phyloP scores from a whole-genome alignment of 2,113 vertebrate genomes.

The Tretioscincus oriximinensis region DNA sequence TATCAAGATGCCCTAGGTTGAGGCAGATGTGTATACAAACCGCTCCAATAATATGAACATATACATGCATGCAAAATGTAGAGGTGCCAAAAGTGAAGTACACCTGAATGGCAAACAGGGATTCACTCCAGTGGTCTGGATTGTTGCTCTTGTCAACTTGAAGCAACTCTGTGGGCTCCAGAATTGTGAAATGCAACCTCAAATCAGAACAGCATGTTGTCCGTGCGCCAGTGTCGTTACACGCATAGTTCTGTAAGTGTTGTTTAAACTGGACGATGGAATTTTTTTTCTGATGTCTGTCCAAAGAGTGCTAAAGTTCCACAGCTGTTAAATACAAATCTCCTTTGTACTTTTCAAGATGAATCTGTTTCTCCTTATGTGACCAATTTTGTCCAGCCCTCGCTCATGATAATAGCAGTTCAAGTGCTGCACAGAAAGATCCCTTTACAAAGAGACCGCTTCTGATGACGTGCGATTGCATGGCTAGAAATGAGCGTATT shows the following conservation, averaged over 20 bases:
- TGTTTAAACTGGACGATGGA: neutral
- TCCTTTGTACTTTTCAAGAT: neutral
- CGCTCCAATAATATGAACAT: neutral
- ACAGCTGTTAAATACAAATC: neutral
- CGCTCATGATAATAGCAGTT: neutral
- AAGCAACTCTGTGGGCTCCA: neutral
- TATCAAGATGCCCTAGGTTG: constrained; percentile 2
- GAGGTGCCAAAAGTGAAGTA: neutral
- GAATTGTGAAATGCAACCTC: neutral
- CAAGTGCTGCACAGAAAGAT: neutral
- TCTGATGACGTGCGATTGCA: neutral
- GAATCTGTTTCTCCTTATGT: neutral
- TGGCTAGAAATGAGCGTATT: neutral
- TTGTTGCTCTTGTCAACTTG: neutral
- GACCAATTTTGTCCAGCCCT: neutral
- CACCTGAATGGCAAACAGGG: neutral
- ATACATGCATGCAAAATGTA: neutral
- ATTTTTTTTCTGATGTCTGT: neutral
- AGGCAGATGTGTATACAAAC: neutral
- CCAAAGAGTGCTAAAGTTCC: neutral
- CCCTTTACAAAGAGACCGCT: neutral
- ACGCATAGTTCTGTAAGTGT: neutral
- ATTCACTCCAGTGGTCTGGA: neutral
- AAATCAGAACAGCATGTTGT: neutral
- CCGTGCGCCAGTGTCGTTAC: neutral